Percentiles rank a stretch among this genome's conserved stretches.
Evolutionary conservation across 2,113 vertebrate species (phyloP).

Genomic region (Tetrax tetrax): DNA sequence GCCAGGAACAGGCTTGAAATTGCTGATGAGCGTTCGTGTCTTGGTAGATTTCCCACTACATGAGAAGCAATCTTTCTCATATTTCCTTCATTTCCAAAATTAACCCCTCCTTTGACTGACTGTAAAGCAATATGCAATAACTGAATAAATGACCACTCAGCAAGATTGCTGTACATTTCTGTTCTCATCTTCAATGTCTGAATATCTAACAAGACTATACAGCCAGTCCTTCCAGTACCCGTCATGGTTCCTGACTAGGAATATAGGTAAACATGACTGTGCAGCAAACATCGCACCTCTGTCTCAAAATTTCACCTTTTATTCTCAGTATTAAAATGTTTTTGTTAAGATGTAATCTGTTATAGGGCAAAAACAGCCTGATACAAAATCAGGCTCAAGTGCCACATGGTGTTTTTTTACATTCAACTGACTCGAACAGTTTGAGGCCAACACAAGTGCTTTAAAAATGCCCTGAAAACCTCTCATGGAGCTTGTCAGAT

Average conservation of each 20-base stretch:
- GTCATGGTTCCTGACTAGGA: rapidly evolving
- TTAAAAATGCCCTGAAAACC: neutral
- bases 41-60: neutral
- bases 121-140: neutral
- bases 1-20: neutral
- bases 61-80: neutral
- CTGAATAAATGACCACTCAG: neutral
- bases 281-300: neutral
- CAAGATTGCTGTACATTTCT: neutral
- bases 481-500: constrained; percentile 25
- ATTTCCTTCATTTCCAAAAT: neutral
- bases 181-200: neutral
- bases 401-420: neutral
- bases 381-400: neutral
- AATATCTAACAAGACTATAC: neutral
- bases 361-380: neutral
- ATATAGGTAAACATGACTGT: neutral
- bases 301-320: neutral
- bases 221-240: neutral
- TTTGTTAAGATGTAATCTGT: neutral
- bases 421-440: neutral
- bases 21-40: neutral
- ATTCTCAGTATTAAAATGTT: neutral
- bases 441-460: neutral
- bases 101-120: neutral